These are phyloP conservation scores for Apamea anceps DNA, from an alignment of 2,888 invertebrate species.

Conservation along the genomic window DNA sequence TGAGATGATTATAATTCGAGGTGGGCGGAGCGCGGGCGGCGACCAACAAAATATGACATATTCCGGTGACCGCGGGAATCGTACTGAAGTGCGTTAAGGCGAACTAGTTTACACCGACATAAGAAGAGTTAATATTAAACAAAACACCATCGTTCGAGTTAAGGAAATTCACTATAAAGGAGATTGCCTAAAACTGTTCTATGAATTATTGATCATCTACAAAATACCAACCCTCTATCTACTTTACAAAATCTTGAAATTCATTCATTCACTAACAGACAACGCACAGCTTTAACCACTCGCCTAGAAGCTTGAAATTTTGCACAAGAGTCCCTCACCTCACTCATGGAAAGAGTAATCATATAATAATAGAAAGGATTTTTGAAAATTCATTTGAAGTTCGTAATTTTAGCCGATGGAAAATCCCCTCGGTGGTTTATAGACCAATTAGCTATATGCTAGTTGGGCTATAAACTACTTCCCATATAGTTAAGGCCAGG, in stretches of 20 bases:
- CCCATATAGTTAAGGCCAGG: not conserved
- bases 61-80: constrained; percentile 7
- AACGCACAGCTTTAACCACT: not conserved
- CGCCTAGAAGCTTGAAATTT: too few relatives aligned
- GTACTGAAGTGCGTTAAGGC: not conserved
- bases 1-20: constrained; percentile 6
- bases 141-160: not conserved
- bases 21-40: constrained; percentile 9
- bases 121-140: not conserved
- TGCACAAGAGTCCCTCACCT: too few relatives aligned
- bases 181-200: not conserved
- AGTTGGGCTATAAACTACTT: not conserved
- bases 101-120: not conserved
- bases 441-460: too few relatives aligned
- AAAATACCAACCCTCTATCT: not conserved
- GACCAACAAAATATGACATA: not conserved
- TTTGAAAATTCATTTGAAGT: not conserved
- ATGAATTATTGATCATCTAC: not conserved
- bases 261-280: not conserved
- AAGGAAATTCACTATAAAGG: not conserved
- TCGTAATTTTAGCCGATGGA: not conserved
- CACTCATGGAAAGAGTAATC: too few relatives aligned
- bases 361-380: not conserved
- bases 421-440: not conserved
- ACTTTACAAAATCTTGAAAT: not conserved